Evolutionary conservation across 2,797 vertebrate species (phyloP).

Genomic region (Siniperca undulata): DNA sequence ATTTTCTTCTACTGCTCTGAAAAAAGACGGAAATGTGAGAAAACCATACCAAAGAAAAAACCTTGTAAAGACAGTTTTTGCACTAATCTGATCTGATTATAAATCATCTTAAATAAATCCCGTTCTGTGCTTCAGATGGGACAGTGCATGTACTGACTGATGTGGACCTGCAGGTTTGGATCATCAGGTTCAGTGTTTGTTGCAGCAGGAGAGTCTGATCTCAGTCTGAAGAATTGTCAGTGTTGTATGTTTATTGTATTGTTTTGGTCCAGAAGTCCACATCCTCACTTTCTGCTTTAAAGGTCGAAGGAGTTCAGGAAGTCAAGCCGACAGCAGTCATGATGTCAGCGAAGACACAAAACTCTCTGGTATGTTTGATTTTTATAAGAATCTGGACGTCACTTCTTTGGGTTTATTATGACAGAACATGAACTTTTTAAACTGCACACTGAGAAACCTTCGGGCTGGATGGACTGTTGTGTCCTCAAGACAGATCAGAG

Average conservation of each 20-base stretch:
- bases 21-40: too few relatives aligned
- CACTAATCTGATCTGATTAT: background rate
- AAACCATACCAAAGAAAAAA: too few relatives aligned
- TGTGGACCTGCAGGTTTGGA: constrained; percentile 8
- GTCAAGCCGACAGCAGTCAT: too few relatives aligned
- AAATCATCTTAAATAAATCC: background rate
- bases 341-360: too few relatives aligned
- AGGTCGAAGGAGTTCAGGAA: too few relatives aligned
- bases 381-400: too few relatives aligned
- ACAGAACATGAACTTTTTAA: too few relatives aligned
- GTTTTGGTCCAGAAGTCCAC: background rate
- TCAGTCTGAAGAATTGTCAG: background rate
- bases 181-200: background rate
- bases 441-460: too few relatives aligned
- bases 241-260: background rate
- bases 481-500: too few relatives aligned
- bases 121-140: too few relatives aligned
- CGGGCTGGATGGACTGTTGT: background rate
- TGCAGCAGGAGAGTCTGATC: background rate
- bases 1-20: background rate
- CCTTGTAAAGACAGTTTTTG: background rate
- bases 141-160: background rate
- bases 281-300: background rate
- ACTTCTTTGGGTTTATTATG: too few relatives aligned
- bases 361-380: too few relatives aligned